These are phyloP conservation scores for Engraulis encrasicolus DNA, from an alignment of 2,113 vertebrate genomes.

Conservation along the genomic window DNA sequence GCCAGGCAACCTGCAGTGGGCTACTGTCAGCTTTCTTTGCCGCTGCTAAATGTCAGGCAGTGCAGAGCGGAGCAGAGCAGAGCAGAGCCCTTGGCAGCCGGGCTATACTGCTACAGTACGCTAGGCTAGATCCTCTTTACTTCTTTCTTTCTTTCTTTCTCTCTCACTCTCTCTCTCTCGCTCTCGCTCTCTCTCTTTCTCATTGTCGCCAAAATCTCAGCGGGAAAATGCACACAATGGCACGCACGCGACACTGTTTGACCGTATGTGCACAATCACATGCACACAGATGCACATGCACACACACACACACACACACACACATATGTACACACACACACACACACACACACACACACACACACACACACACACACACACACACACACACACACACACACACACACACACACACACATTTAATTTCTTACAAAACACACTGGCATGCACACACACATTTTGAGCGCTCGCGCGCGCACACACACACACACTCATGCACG, in stretches of 20 bases:
- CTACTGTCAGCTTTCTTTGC: slow-evolving; percentile 17
- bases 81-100: not conserved
- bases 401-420: not conserved
- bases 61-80: no score
- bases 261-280: no score
- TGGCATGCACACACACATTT: not conserved
- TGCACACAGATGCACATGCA: no score
- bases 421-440: not conserved
- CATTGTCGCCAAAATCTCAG: not conserved
- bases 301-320: not conserved
- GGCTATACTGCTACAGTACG: not conserved
- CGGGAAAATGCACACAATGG: no score
- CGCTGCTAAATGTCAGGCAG: slow-evolving; percentile 18
- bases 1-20: slow-evolving; percentile 8
- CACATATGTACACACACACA: not conserved
- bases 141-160: not conserved
- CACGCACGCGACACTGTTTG: no score
- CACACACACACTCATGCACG: not conserved
- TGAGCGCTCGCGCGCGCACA: no score
- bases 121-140: slow-evolving; percentile 14
- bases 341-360: not conserved
- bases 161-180: no score
- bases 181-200: not conserved
- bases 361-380: not conserved
- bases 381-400: not conserved